phyloP scores from a whole-genome alignment of 2,113 vertebrate species.

The Coryphaenoides rupestris region DNA sequence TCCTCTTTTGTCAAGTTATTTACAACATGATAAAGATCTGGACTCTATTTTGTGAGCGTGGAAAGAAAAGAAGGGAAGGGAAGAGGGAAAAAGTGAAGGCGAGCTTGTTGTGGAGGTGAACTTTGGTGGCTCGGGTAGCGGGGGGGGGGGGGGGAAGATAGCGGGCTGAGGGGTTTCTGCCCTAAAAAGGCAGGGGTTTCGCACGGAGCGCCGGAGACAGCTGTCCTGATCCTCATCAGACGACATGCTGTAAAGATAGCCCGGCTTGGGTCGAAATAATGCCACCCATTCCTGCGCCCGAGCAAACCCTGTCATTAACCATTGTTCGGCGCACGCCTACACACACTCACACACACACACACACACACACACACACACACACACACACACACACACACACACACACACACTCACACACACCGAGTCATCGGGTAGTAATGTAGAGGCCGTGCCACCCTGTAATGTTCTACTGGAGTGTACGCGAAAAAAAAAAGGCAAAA shows the following conservation, averaged over 20 bases:
- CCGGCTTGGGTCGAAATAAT: constrained; percentile 72
- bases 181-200: constrained; percentile 76
- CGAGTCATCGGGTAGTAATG: too few relatives aligned
- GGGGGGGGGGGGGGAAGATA: constrained; percentile 64
- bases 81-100: too few relatives aligned
- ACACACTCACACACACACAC: background rate
- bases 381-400: too few relatives aligned
- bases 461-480: too few relatives aligned
- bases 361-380: too few relatives aligned
- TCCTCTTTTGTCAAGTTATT: constrained; percentile 43
- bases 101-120: constrained; percentile 42
- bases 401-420: too few relatives aligned
- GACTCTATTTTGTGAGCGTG: constrained; percentile 56
- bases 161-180: constrained; percentile 68
- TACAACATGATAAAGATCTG: constrained; percentile 63
- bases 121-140: constrained; percentile 59
- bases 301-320: constrained; percentile 58
- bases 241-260: constrained; percentile 75
- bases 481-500: too few relatives aligned
- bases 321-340: constrained; percentile 63
- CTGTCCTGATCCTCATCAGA: constrained; percentile 70
- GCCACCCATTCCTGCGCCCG: constrained; percentile 71
- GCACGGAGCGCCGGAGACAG: constrained; percentile 70
- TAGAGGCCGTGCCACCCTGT: too few relatives aligned
- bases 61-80: constrained; percentile 36